Base-by-base conservation (phyloP, 2,888 invertebrate species). In the Eupelmus urozonus region DNA sequence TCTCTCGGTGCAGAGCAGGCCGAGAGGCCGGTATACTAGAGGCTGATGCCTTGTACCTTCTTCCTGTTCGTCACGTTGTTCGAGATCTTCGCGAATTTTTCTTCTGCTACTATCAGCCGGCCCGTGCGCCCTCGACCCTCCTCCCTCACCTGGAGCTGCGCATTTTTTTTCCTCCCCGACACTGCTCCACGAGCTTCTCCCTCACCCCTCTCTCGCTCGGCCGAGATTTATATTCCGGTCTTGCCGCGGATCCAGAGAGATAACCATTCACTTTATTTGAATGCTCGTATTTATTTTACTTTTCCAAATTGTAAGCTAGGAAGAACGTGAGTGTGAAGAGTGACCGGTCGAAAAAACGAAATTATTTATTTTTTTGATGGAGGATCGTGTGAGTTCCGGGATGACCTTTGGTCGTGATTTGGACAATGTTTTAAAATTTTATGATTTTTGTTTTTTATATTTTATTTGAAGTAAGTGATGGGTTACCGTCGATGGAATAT, bases 241-340 rank as follows among this genome's bases (percentile, higher is more conserved):
- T 16, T 45, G 16, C 45, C 16, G 45, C 16, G 45, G 45, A 45
- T 45, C 16, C 13, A 2, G 2, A 45, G 45, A 27, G 45, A 27
- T 55, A 59, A 11, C 16, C 29, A 29, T 59, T 59, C 45, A 29
- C 29, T 59, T 25, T 57, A 25, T 25, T 57, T 27, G 27, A 25
- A 27, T 59, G 25, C 29, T 29, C 55, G 16, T 45, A 45, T 59
- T 59, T 59, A 59, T n/a, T 27, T 59, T 27, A 20, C 29, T 23
- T 55, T 55, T 23, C 25, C 7, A 3, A 59, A 25, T 23, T 23
- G 53, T 9, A 3, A 34, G n/a, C n/a, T n/a, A n/a, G 9, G 34
- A 34, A 5, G 9, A 34, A 34, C 34, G 9, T 34, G 34, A 34
- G 34, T 34, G n/a, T n/a, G n/a, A n/a, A n/a, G n/a, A n/a, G n/a